Evolutionary conservation across 2,888 invertebrate species (phyloP), one percentile per base, ranked within the genome.

Genomic region (Aromia moschata): DNA sequence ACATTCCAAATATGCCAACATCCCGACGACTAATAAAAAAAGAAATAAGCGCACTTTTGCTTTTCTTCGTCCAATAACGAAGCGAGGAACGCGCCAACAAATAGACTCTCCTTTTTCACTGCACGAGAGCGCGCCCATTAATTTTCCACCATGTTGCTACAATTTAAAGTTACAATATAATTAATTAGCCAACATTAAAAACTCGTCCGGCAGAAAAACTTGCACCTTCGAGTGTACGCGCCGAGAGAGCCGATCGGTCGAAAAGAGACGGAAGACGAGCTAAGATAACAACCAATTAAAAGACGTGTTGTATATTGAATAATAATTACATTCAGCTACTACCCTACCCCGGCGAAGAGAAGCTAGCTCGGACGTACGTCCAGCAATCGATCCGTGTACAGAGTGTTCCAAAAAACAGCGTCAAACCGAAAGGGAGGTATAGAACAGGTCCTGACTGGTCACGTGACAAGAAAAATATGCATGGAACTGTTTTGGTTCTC

Each of bases 231-330:
- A 60, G 60, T 66, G 64, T 68, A 68, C 64, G 45, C 25, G 25
- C 55, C 49, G 60, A 56, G 61, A 61, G 61, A 60, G 47, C 66
- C 66, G 64, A 52, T 67, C 66, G 64, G 67, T 61, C 57, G 56
- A 59, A 61, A 65, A 62, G 65, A 61, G 67, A 51, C 49, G 57
- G 56, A 60, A 62, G 54, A 53, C 52, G 56, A 59, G 64, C 64
- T 64, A 68, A 77, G 79, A 80, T 80, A 79, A 78, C 77, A 77
- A 78, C 80, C 80, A 81, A 81, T 81, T 81, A 81, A 81, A 80
- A 80, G 79, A 76, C 79, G 78, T 79, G 80, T 79, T 77, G 80
- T 78, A 79, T 80, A 80, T 79, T 79, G 80, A 80, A 80, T 80
- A 79, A 79, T 80, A 80, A 81, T 80, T 80, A 80, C 76, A 74